Conservation (phyloP, 2,888 invertebrate species). For the Synergus japonicus region DNA sequence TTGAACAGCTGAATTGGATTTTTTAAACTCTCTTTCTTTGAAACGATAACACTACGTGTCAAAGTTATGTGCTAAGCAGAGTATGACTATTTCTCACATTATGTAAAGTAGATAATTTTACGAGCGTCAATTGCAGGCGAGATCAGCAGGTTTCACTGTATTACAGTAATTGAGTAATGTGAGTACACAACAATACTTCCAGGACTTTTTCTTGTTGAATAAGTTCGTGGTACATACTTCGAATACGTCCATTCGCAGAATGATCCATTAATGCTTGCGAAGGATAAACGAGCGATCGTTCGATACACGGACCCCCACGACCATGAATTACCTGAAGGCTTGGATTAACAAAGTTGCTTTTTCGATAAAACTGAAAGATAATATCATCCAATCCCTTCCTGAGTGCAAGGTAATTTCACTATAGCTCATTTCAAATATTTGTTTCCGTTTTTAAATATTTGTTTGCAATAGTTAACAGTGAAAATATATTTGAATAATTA, state of each 20-base stretch:
- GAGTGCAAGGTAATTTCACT: constrained; percentile 22
- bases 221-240: constrained; percentile 34
- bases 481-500: constrained; percentile 8
- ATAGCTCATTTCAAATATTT: background rate
- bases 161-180: background rate
- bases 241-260: constrained; percentile 37
- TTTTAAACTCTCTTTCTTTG: background rate
- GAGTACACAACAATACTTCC: constrained; percentile 33
- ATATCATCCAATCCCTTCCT: constrained; percentile 22
- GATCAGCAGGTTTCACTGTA: constrained; percentile 3
- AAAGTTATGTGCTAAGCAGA: background rate
- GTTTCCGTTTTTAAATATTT: background rate
- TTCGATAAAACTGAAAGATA: constrained; percentile 39
- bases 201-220: constrained; percentile 35
- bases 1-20: background rate
- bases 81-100: background rate
- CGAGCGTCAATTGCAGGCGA: background rate
- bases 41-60: background rate
- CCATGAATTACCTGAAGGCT: constrained; percentile 38
- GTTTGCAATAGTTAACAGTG: background rate
- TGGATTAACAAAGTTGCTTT: constrained; percentile 38
- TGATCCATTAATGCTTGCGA: constrained; percentile 39
- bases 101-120: background rate
- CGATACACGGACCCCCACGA: constrained; percentile 36
- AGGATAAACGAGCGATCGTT: constrained; percentile 40